Evolutionary conservation across 2,113 vertebrate species (phyloP).

Genomic region (Atrichornis clamosus): DNA sequence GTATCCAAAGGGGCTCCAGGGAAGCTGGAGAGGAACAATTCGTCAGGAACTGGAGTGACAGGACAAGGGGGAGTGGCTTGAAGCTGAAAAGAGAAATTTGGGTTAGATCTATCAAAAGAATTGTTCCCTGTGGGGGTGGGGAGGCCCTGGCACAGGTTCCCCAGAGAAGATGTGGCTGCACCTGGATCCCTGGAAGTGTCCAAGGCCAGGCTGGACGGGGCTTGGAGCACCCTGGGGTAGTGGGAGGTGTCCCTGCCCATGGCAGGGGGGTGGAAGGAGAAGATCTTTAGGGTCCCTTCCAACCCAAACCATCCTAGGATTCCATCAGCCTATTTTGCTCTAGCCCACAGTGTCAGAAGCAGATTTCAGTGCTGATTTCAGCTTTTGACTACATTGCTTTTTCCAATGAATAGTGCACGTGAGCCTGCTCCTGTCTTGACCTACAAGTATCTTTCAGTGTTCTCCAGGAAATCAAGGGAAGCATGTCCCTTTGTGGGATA

Average conservation of each 20-base stretch:
- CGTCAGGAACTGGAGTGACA: background rate
- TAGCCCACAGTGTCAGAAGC: background rate
- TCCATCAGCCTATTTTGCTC: background rate
- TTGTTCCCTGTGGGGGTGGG: accelerated
- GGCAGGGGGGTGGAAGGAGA: accelerated
- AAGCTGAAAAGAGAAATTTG: background rate
- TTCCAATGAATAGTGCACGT: background rate
- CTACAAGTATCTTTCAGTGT: background rate
- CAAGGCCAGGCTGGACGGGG: background rate
- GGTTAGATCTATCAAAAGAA: accelerated
- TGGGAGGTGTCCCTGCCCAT: background rate
- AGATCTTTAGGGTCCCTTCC: background rate
- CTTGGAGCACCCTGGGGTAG: background rate
- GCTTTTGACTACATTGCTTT: background rate
- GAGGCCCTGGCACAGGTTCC: background rate
- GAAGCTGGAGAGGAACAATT: background rate
- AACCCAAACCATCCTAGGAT: background rate
- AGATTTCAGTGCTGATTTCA: background rate
- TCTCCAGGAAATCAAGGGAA: background rate
- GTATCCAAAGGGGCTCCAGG: accelerated
- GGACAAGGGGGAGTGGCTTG: accelerated
- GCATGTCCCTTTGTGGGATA: background rate
- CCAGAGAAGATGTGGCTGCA: background rate
- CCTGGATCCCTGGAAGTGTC: background rate
- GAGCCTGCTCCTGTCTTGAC: background rate